Evolutionary conservation across 2,113 vertebrate genomes (phyloP).

Genomic region (Phylloscopus trochiloides): DNA sequence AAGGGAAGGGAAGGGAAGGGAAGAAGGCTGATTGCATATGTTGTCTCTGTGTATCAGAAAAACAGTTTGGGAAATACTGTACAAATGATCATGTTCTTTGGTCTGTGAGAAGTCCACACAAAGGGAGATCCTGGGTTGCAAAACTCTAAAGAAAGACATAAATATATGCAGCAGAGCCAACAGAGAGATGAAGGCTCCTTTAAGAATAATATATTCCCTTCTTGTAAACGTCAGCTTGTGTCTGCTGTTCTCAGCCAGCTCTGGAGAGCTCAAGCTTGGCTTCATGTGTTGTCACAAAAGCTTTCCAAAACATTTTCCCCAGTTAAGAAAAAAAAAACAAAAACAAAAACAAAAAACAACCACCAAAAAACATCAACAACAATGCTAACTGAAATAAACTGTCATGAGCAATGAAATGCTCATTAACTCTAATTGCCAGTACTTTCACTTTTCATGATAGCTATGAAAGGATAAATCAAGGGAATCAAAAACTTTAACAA

Average conservation of each 20-base stretch:
- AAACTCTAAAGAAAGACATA: not conserved
- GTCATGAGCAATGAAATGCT: constrained; percentile 65
- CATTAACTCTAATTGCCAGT: constrained; percentile 71
- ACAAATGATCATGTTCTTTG: not conserved
- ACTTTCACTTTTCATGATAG: constrained; percentile 60
- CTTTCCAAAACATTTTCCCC: constrained; percentile 4
- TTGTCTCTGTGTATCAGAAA: not conserved
- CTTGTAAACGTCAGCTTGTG: not conserved
- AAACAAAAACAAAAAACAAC: not conserved
- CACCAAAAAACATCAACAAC: not conserved
- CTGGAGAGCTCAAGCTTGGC: not conserved
- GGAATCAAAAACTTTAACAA: constrained; percentile 64
- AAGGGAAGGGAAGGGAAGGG: no score
- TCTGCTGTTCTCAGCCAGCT: not conserved
- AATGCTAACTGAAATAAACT: constrained; percentile 65
- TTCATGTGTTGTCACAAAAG: not conserved
- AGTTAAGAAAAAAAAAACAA: not conserved
- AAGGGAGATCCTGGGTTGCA: not conserved
- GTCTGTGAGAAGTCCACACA: not conserved
- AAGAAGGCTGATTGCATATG: not conserved
- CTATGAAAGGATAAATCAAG: constrained; percentile 65
- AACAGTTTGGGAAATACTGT: not conserved
- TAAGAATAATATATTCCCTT: not conserved
- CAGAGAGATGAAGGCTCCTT: not conserved
- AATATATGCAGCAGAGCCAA: not conserved